Percentiles rank a stretch among this genome's conserved stretches.
Evolutionary conservation across 2,888 invertebrate genomes (phyloP).

Genomic region (Apotomis capreana): DNA sequence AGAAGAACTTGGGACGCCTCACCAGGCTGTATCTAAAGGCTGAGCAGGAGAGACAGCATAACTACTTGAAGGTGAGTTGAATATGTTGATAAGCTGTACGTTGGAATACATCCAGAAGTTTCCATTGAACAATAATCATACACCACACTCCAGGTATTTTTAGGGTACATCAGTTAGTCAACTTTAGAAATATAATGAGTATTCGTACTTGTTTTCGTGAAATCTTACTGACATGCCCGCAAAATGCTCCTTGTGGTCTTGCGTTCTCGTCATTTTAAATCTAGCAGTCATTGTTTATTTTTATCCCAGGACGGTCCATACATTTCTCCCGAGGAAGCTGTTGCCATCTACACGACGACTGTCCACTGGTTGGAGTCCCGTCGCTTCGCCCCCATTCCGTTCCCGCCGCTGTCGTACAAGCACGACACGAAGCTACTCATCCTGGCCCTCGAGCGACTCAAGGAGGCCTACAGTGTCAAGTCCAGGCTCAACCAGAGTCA

Average conservation of each 20-base stretch:
- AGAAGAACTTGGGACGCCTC: constrained; percentile 99
- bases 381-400: constrained; percentile 99
- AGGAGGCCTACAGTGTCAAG: constrained; percentile 99
- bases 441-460: constrained; percentile 96
- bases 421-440: constrained; percentile 99
- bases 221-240: no score
- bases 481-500: constrained; percentile 99
- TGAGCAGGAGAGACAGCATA: constrained; percentile 99
- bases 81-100: background rate
- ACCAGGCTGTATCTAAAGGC: constrained; percentile 98
- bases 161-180: no score
- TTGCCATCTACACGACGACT: constrained; percentile 99
- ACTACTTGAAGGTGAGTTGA: constrained; percentile 93
- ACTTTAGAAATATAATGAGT: no score
- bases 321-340: constrained; percentile 99
- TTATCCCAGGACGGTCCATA: constrained; percentile 95
- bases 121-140: no score
- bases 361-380: constrained; percentile 99
- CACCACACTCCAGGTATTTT: no score
- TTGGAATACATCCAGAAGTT: background rate
- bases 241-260: no score
- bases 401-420: constrained; percentile 99
- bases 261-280: no score
- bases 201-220: no score
- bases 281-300: constrained; percentile 1